Evolutionary conservation across 2,797 vertebrate species (phyloP).

Genomic region (Neostethus bicornis): DNA sequence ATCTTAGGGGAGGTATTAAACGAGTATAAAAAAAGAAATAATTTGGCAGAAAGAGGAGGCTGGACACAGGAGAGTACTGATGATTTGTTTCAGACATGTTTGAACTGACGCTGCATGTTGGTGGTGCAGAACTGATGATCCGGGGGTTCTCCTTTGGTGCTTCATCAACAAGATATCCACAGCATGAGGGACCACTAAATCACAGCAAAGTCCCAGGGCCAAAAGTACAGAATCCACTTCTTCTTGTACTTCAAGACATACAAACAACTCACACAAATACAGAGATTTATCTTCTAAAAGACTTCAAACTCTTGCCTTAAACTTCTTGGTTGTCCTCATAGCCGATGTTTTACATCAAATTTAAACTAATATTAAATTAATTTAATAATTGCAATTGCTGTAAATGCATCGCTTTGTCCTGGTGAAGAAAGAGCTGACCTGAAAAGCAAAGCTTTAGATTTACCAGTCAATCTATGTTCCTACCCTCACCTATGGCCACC

Average conservation of each 20-base stretch:
- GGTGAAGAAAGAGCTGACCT: no score
- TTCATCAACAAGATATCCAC: conserved; percentile 26
- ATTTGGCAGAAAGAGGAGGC: background rate
- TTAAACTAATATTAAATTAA: no score
- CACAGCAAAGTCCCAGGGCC: background rate
- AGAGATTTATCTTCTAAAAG: no score
- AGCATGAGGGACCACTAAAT: conserved; percentile 6
- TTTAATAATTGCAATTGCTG: no score
- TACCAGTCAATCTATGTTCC: no score
- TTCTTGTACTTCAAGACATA: background rate
- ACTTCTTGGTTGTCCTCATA: no score
- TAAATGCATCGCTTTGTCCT: no score
- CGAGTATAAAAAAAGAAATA: background rate
- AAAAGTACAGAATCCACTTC: background rate
- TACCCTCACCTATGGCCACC: no score
- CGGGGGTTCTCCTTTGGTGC: conserved; percentile 6
- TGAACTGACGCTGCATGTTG: conserved; percentile 6
- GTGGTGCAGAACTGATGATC: background rate
- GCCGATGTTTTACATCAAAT: no score
- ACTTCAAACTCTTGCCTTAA: no score
- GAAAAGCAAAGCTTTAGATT: no score
- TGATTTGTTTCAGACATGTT: background rate
- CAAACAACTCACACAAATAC: background rate
- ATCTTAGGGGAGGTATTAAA: background rate
- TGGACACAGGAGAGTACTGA: conserved; percentile 13